Conservation (phyloP, 2,797 vertebrate species). For the Pangasius krempfi region DNA sequence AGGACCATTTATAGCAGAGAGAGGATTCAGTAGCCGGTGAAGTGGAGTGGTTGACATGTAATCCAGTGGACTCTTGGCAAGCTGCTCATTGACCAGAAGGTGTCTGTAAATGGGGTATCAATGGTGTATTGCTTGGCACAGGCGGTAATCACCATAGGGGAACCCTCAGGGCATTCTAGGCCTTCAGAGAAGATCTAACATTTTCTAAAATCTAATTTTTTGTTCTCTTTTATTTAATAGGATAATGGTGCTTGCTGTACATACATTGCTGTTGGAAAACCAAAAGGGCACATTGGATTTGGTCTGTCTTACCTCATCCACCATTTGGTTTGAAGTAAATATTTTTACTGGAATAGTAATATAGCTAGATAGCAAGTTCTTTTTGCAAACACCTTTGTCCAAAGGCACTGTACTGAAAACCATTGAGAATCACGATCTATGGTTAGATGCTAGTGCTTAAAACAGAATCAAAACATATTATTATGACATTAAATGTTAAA, state of each 20-base stretch:
- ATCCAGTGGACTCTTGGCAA: constrained; percentile 76
- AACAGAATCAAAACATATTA: neutral
- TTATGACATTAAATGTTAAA: neutral
- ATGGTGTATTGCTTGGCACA: constrained; percentile 76
- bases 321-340: neutral
- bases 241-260: neutral
- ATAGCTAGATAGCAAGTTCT: neutral
- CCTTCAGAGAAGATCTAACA: neutral
- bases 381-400: neutral
- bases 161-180: neutral
- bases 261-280: neutral
- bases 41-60: constrained; percentile 71
- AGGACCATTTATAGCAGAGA: constrained; percentile 34
- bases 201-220: neutral
- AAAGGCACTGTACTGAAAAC: neutral
- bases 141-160: constrained; percentile 65
- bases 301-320: neutral
- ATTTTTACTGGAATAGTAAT: neutral
- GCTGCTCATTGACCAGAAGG: constrained; percentile 76
- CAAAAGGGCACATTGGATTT: neutral
- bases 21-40: constrained; percentile 27
- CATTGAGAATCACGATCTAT: neutral
- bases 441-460: neutral
- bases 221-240: neutral
- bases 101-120: constrained; percentile 82